Percentiles rank a stretch among this genome's conserved stretches.
Conservation (phyloP, 2,113 vertebrate genomes). For the Panurus biarmicus region DNA sequence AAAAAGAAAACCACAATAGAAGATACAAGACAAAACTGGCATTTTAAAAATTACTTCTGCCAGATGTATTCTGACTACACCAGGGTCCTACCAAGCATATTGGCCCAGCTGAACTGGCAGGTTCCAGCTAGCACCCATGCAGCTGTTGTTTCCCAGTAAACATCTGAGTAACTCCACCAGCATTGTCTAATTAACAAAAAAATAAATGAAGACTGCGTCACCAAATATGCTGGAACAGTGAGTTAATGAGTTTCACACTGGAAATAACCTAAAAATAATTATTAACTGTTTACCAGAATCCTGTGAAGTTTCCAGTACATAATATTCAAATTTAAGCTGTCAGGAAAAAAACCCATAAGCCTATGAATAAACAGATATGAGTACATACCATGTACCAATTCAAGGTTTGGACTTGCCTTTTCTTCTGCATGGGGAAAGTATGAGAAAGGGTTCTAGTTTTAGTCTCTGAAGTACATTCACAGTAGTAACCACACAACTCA, state of each 20-base stretch:
- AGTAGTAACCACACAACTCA: constrained; percentile 26
- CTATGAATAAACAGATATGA: neutral
- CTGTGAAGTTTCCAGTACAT: constrained; percentile 34
- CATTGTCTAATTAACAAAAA: neutral
- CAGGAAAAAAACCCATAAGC: neutral
- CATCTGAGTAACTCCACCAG: neutral
- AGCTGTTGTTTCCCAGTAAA: neutral
- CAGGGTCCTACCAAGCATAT: neutral
- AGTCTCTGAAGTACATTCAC: constrained; percentile 34
- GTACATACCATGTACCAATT: neutral
- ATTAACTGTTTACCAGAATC: constrained; percentile 59
- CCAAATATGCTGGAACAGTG: neutral
- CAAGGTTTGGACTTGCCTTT: neutral
- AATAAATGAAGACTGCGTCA: neutral
- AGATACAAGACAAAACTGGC: neutral
- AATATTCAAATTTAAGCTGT: constrained; percentile 40
- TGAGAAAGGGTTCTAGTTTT: constrained; percentile 33
- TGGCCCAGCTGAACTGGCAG: neutral
- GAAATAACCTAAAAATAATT: constrained; percentile 55
- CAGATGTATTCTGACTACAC: neutral
- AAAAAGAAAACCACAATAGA: neutral
- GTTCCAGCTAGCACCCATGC: neutral
- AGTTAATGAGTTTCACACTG: constrained; percentile 24
- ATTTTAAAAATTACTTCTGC: neutral
- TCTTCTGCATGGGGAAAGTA: constrained; percentile 42